These are phyloP conservation scores for Neoascia interrupta DNA, from an alignment of 2,888 invertebrate genomes.

Conservation along the genomic window DNA sequence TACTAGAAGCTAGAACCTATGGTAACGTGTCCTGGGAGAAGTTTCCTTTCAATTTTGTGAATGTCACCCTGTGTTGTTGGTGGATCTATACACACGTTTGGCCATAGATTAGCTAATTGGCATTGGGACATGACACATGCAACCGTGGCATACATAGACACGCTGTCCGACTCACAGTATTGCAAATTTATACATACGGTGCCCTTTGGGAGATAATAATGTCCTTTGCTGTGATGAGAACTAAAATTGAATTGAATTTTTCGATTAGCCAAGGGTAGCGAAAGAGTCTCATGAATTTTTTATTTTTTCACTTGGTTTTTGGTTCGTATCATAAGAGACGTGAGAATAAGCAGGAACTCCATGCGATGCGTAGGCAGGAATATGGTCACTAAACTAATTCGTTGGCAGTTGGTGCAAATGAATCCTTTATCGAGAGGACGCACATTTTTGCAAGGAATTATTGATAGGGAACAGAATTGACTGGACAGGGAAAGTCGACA, in stretches of 20 bases:
- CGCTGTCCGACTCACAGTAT: slow-evolving; percentile 14
- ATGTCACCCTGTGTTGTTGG: slow-evolving; percentile 26
- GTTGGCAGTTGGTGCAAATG: slow-evolving; percentile 1
- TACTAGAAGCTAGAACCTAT: slow-evolving; percentile 9
- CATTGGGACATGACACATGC: slow-evolving; percentile 58
- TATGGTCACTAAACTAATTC: slow-evolving; percentile 16
- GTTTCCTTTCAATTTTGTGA: slow-evolving; percentile 54
- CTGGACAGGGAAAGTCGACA: no score
- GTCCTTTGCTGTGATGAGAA: slow-evolving; percentile 7
- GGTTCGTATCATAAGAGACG: neutral
- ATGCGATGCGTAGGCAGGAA: neutral
- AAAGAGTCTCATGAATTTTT: slow-evolving; percentile 45
- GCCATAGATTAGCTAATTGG: slow-evolving; percentile 65
- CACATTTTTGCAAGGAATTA: slow-evolving; percentile 17
- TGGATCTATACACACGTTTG: no score
- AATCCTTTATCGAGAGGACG: slow-evolving; percentile 1
- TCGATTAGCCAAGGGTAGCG: slow-evolving; percentile 44
- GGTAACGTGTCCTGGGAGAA: slow-evolving; percentile 22
- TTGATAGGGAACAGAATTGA: no score
- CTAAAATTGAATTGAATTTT: slow-evolving; percentile 63
- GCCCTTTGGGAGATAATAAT: slow-evolving; percentile 29
- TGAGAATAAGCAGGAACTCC: neutral
- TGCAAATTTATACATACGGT: slow-evolving; percentile 46
- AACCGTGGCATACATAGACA: slow-evolving; percentile 15
- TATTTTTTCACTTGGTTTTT: slow-evolving; percentile 12